These are phyloP conservation scores for Cacatua alba DNA, from an alignment of 2,113 vertebrate genomes.

Conservation along the genomic window DNA sequence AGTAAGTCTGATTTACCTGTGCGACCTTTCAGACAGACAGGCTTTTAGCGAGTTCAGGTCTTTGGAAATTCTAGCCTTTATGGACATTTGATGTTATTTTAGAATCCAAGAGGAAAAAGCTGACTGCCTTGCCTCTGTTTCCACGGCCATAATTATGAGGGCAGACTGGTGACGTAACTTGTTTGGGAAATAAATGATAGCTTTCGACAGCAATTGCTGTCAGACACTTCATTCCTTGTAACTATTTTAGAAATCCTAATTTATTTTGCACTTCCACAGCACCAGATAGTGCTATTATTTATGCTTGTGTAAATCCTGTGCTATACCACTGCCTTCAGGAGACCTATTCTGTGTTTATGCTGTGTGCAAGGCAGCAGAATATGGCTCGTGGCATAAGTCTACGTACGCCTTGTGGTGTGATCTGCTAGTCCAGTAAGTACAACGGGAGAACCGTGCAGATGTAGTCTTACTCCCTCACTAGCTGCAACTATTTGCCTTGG, in stretches of 20 bases:
- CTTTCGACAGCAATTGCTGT: conserved; percentile 29
- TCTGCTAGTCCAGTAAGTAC: not conserved
- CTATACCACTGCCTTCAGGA: not conserved
- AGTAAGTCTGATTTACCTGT: not conserved
- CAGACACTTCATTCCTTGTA: not conserved
- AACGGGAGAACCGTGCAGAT: not conserved
- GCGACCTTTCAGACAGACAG: not conserved
- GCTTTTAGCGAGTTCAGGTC: conserved; percentile 13
- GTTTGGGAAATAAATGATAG: conserved; percentile 56
- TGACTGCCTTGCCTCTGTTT: conserved; percentile 53
- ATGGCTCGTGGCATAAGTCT: fast-evolving
- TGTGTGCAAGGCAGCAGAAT: not conserved
- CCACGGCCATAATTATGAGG: conserved; percentile 49
- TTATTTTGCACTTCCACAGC: not conserved
- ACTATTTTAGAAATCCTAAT: conserved; percentile 48
- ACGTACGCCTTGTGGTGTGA: not conserved
- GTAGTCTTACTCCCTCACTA: not conserved
- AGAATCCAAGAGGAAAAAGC: conserved; percentile 51
- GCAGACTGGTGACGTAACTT: conserved; percentile 40
- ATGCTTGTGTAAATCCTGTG: not conserved
- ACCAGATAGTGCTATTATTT: conserved; percentile 20
- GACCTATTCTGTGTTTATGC: not conserved
- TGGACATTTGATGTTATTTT: conserved; percentile 45
- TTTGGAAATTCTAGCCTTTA: conserved; percentile 50
- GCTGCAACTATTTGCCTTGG: not conserved